Conservation (phyloP, 1,140 invertebrate genomes). For the Zaprionus africanus region DNA sequence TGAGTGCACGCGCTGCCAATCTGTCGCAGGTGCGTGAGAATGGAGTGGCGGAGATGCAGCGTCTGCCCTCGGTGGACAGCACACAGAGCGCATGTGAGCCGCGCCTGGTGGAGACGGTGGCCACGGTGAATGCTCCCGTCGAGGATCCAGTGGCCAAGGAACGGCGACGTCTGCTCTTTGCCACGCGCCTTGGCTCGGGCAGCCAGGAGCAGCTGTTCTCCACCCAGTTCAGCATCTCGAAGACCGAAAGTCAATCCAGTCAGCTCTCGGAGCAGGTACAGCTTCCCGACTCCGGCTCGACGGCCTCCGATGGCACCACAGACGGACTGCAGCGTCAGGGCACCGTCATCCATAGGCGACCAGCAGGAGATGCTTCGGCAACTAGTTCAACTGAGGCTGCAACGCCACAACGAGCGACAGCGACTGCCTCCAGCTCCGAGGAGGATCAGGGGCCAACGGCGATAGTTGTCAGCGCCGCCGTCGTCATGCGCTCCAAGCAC, state of each 20-base stretch:
- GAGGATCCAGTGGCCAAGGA: slow-evolving; percentile 71
- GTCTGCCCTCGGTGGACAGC: slow-evolving; percentile 70
- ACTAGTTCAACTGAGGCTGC: slow-evolving; percentile 23
- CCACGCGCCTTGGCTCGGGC: slow-evolving; percentile 84
- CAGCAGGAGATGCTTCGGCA: neutral
- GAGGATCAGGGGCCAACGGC: slow-evolving; percentile 38
- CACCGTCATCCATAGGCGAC: slow-evolving; percentile 66
- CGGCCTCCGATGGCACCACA: slow-evolving; percentile 40
- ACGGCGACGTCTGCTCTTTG: slow-evolving; percentile 83
- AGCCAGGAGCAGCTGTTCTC: slow-evolving; percentile 85
- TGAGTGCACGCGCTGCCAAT: slow-evolving; percentile 53
- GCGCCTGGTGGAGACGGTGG: slow-evolving; percentile 66
- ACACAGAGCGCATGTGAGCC: slow-evolving; percentile 72
- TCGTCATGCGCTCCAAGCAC: slow-evolving; percentile 65
- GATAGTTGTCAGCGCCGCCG: slow-evolving; percentile 14
- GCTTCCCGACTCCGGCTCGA: slow-evolving; percentile 50
- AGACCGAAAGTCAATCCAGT: slow-evolving; percentile 85
- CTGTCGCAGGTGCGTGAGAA: slow-evolving; percentile 57
- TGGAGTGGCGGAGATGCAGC: slow-evolving; percentile 54
- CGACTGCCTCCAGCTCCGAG: slow-evolving; percentile 57
- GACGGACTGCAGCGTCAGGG: slow-evolving; percentile 73
- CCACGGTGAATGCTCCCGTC: slow-evolving; percentile 59
- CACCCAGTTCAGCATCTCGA: slow-evolving; percentile 85
- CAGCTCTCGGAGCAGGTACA: slow-evolving; percentile 84
- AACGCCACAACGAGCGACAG: neutral